A percentile compares a stretch with the other conserved stretches of the same genome.
phyloP scores from a whole-genome alignment of 2,888 invertebrate species.

The Lordiphosa andalusiaca region DNA sequence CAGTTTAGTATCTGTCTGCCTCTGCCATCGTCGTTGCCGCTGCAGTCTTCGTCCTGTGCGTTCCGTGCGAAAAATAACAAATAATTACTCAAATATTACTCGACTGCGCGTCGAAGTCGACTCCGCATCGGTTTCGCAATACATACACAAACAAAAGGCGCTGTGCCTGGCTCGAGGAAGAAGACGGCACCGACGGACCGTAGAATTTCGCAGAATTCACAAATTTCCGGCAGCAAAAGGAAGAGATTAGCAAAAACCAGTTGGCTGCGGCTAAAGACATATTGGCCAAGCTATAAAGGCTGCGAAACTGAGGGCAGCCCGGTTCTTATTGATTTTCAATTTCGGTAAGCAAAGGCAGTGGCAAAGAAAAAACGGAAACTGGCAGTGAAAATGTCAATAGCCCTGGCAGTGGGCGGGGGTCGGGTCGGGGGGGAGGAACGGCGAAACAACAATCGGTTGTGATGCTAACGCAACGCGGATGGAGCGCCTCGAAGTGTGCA shows the following conservation, averaged over 20 bases:
- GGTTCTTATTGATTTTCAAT: conserved; percentile 69
- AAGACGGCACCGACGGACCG: conserved; percentile 51
- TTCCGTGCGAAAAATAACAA: conserved; percentile 57
- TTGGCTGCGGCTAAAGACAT: conserved; percentile 5
- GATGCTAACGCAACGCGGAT: too few relatives aligned
- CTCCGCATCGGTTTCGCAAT: conserved; percentile 78
- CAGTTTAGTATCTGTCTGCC: conserved; percentile 60
- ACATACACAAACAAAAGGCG: conserved; percentile 80
- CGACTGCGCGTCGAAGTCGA: conserved; percentile 45
- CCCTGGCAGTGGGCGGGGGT: conserved; percentile 3
- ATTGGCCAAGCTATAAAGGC: conserved; percentile 23
- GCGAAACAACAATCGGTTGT: background rate
- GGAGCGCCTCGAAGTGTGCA: background rate
- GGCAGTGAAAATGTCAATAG: conserved; percentile 55
- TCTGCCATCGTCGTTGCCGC: conserved; percentile 24
- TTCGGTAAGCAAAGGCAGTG: conserved; percentile 57
- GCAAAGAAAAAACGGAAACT: conserved; percentile 30
- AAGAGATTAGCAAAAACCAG: conserved; percentile 17
- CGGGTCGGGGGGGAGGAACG: conserved; percentile 16
- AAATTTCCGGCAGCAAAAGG: conserved; percentile 22
- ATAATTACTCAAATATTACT: conserved; percentile 72
- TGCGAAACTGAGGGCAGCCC: conserved; percentile 24
- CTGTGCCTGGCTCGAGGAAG: conserved; percentile 67
- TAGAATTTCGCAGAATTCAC: conserved; percentile 32
- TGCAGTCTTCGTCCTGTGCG: conserved; percentile 16